phyloP scores from a whole-genome alignment of 1,140 invertebrate genomes.

The Oppia nitens region DNA sequence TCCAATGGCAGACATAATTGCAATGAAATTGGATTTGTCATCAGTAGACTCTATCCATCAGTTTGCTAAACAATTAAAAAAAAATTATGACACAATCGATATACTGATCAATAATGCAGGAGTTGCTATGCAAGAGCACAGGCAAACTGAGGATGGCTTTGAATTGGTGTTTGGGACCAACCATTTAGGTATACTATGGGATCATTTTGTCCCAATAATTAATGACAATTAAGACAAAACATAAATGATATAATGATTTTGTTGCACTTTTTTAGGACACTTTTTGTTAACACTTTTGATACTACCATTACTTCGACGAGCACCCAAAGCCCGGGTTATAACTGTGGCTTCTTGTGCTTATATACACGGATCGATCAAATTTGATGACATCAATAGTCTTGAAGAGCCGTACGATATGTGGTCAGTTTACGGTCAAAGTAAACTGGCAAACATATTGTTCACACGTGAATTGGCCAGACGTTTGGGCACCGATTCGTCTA shows the following conservation, averaged over 20 bases:
- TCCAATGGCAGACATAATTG: too few relatives aligned
- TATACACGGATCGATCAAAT: conserved; percentile 44
- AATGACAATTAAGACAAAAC: too few relatives aligned
- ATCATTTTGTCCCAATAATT: too few relatives aligned
- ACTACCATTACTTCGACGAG: conserved; percentile 43
- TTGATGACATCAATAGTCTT: conserved; percentile 48
- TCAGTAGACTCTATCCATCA: too few relatives aligned
- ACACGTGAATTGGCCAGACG: conserved; percentile 40
- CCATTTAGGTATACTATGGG: too few relatives aligned
- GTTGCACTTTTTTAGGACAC: too few relatives aligned
- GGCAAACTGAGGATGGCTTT: conserved; percentile 50
- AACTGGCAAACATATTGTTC: conserved; percentile 57
- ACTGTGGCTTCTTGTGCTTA: conserved; percentile 30
- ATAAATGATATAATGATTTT: too few relatives aligned
- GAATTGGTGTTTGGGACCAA: conserved; percentile 78
- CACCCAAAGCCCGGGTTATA: conserved; percentile 31
- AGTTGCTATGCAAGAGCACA: conserved; percentile 29
- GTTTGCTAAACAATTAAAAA: too few relatives aligned
- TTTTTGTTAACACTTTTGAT: conserved; percentile 62
- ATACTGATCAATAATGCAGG: conserved; percentile 67
- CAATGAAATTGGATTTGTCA: too few relatives aligned
- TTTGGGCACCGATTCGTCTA: conserved; percentile 39
- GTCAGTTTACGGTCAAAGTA: conserved; percentile 56
- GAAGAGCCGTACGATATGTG: conserved; percentile 27
- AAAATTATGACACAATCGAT: too few relatives aligned